A percentile compares a stretch with the other conserved stretches of the same genome.
Conservation (phyloP, 2,113 vertebrate species). For the Daubentonia madagascariensis region DNA sequence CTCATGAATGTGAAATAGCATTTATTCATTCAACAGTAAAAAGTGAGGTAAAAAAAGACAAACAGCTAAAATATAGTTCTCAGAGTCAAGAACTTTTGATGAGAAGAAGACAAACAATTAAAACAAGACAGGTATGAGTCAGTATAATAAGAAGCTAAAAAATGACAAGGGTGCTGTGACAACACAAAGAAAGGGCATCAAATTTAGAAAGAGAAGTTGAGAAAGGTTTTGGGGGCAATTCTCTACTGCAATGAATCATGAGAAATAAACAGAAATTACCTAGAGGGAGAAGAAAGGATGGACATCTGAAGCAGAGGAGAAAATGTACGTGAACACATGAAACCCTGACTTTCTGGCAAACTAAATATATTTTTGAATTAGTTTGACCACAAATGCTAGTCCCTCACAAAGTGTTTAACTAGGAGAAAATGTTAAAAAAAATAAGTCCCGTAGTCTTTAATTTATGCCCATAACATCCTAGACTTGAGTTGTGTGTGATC, state of each 20-base stretch:
- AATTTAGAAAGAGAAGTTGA: not conserved
- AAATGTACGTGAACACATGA: not conserved
- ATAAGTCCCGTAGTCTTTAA: not conserved
- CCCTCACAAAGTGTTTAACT: not conserved
- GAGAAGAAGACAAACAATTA: not conserved
- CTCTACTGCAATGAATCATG: not conserved
- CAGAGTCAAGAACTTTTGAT: not conserved
- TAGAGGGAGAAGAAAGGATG: not conserved
- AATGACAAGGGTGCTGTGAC: not conserved
- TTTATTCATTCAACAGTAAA: not conserved
- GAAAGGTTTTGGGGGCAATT: not conserved
- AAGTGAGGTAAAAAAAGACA: not conserved
- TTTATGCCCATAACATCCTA: not conserved
- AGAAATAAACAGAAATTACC: not conserved
- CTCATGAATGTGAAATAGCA: not conserved
- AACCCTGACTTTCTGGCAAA: not conserved
- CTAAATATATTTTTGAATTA: not conserved
- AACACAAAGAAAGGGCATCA: not conserved
- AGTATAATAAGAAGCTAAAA: not conserved
- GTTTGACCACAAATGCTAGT: not conserved
- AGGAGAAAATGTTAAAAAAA: not conserved
- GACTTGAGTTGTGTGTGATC: not conserved
- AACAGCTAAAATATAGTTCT: not conserved
- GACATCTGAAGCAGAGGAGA: not conserved
- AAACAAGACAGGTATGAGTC: not conserved